Evolutionary conservation across 2,797 vertebrate genomes (phyloP), one percentile per base, ranked within the genome.

Genomic region (Cheirogaleus major): DNA sequence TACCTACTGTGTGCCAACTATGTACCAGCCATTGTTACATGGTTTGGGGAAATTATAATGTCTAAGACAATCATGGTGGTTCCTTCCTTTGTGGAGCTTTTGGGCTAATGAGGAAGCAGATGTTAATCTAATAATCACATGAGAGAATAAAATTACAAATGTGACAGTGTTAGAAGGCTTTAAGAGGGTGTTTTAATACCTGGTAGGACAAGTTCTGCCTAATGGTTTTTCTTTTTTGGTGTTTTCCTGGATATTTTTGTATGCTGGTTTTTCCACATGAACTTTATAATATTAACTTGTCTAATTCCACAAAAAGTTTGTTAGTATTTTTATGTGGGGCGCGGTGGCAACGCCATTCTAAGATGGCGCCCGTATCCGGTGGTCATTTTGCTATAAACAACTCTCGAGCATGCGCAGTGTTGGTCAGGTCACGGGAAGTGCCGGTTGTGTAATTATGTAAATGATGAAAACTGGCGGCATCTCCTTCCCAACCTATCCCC

Each of bases 301-400:
- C 48, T 90, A 81, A 86, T 20, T 76, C 52, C 32, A 48, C 67
- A 90, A 67, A 87, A 73, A 45, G 8, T 85, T 78, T 79, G 9
- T 70, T 55, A 38, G 59, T 45, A 70, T 76, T 95, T 93, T 95
- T 90, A 81, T 92, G 67, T n/a, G 30, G 67, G n/a, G n/a, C n/a
- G n/a, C n/a, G n/a, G n/a, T n/a, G n/a, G n/a, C n/a, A n/a, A n/a
- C n/a, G n/a, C n/a, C n/a, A n/a, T n/a, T n/a, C n/a, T n/a, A n/a
- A n/a, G n/a, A n/a, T n/a, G n/a, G n/a, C n/a, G n/a, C n/a, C n/a
- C n/a, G n/a, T n/a, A n/a, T n/a, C n/a, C n/a, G n/a, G n/a, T n/a
- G n/a, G n/a, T n/a, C n/a, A n/a, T n/a, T n/a, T n/a, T n/a, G n/a
- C n/a, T n/a, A n/a, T n/a, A n/a, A n/a, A n/a, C n/a, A n/a, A n/a